Evolutionary conservation across 1,140 invertebrate species (phyloP).

Genomic region (Drosophila suzukii): DNA sequence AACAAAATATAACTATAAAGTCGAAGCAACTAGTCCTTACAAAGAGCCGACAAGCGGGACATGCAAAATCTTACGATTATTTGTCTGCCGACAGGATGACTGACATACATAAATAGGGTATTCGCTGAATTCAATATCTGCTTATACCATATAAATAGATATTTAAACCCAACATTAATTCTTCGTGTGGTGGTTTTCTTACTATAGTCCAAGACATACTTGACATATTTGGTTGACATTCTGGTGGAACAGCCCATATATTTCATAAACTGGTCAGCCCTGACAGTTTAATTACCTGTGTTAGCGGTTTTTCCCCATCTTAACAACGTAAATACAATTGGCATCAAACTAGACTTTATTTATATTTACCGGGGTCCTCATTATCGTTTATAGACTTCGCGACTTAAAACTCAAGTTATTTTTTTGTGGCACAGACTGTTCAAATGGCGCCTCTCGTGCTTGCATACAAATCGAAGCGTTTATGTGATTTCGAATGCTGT

Average conservation of each 20-base stretch:
- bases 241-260: too few relatives aligned
- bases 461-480: constrained; percentile 64
- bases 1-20: constrained; percentile 57
- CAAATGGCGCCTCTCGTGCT: constrained; percentile 5
- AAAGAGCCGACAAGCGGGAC: constrained; percentile 41
- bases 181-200: too few relatives aligned
- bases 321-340: too few relatives aligned
- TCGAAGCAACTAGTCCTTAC: constrained; percentile 52
- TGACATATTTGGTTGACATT: too few relatives aligned
- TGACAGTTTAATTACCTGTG: too few relatives aligned
- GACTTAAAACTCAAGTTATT: not conserved
- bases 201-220: too few relatives aligned
- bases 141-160: not conserved
- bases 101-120: too few relatives aligned
- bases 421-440: constrained; percentile 39
- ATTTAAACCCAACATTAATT: not conserved
- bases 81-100: too few relatives aligned
- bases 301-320: too few relatives aligned
- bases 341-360: not conserved
- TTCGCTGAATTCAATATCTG: constrained; percentile 4
- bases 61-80: too few relatives aligned
- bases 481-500: constrained; percentile 53
- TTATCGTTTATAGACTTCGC: not conserved
- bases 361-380: not conserved
- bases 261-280: too few relatives aligned